A percentile compares a stretch with the other conserved stretches of the same genome.
phyloP scores from a whole-genome alignment of 2,797 vertebrate species.

The Malurus leucopterus region DNA sequence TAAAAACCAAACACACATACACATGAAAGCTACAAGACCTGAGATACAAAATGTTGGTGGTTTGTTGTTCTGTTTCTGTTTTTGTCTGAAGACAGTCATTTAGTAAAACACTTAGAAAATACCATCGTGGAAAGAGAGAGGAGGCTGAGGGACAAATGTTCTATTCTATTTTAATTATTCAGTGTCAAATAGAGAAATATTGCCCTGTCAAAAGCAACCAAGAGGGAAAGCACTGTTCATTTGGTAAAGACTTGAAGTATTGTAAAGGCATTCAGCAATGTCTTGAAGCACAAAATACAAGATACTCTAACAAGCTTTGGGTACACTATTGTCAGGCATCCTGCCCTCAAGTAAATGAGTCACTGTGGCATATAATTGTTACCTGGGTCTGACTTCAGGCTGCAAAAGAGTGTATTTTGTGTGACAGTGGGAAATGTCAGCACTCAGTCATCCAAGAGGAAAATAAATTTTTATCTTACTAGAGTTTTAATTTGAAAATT shows the following conservation, averaged over 20 bases:
- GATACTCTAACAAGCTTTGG: background rate
- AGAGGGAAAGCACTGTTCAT: background rate
- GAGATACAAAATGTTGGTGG: background rate
- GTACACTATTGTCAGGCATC: background rate
- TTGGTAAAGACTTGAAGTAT: background rate
- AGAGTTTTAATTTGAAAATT: background rate
- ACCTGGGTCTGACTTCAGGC: background rate
- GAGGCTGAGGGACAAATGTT: background rate
- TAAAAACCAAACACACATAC: rapidly evolving
- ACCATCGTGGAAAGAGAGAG: background rate
- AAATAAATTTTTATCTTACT: background rate
- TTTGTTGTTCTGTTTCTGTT: background rate
- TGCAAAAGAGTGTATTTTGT: background rate
- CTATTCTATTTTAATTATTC: background rate
- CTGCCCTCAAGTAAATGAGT: background rate
- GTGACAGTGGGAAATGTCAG: background rate
- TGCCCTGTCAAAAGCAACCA: background rate
- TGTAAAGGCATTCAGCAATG: background rate
- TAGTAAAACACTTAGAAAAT: background rate
- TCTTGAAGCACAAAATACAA: background rate
- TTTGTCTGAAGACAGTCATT: background rate
- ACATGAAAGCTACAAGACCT: background rate
- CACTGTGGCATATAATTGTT: background rate
- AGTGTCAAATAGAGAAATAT: background rate
- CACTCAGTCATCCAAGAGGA: background rate